These are phyloP conservation scores for Apamea crenata DNA, from an alignment of 2,888 invertebrate species.

Conservation along the genomic window DNA sequence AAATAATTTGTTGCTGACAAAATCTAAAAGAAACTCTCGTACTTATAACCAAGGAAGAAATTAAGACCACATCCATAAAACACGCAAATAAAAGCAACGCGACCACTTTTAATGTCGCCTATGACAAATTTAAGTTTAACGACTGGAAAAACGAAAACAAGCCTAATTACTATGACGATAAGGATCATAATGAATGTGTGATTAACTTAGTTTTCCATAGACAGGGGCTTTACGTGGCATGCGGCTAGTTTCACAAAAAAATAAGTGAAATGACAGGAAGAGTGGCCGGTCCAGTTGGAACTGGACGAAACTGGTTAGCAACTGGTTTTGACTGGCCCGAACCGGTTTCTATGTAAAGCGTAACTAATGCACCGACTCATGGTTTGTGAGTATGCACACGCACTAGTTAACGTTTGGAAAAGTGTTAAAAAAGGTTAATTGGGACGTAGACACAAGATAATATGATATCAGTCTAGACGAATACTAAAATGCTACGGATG, in stretches of 20 bases:
- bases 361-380: conserved; percentile 59
- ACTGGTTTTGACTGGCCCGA: conserved; percentile 72
- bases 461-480: not conserved
- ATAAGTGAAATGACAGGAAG: conserved; percentile 81
- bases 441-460: not conserved
- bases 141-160: conserved; percentile 32
- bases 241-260: conserved; percentile 70
- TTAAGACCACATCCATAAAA: conserved; percentile 51
- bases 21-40: conserved; percentile 52
- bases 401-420: conserved; percentile 54
- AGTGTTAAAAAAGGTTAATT: conserved; percentile 38
- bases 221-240: conserved; percentile 47
- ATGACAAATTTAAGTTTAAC: conserved; percentile 41
- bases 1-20: conserved; percentile 21
- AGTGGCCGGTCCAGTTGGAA: conserved; percentile 72
- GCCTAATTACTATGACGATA: conserved; percentile 35
- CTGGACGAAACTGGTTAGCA: conserved; percentile 63
- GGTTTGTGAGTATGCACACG: conserved; percentile 61
- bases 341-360: conserved; percentile 66
- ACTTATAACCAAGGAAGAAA: conserved; percentile 58
- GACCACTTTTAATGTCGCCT: conserved; percentile 27
- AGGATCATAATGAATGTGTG: conserved; percentile 23
- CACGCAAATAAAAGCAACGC: conserved; percentile 42
- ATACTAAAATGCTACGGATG: not conserved
- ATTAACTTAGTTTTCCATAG: conserved; percentile 46